Evolutionary conservation across 2,113 vertebrate species (phyloP), one percentile per base, ranked within the genome.

Genomic region (Alces alces): DNA sequence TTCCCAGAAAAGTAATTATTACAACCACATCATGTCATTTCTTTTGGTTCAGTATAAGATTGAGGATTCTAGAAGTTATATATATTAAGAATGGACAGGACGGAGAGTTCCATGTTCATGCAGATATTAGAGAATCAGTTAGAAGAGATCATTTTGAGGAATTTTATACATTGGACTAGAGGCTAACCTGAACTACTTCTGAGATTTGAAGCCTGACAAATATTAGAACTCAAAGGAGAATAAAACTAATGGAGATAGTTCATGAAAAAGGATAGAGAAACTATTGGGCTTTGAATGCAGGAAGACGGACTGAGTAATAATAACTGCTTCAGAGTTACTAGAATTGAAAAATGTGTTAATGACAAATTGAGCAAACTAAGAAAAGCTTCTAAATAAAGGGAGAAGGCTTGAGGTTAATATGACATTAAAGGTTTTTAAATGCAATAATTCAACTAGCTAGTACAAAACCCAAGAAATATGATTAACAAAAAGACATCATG

Each of bases 381-480:
- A 89, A 79, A 21, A 82, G 5, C 16, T 60, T 87, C n/a, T 93
- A 89, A 95, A 84, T 89, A 60, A 91, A 95, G 28, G 16, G 13
- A 54, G 50, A 96, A 91, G 27, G 1, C 50, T 88, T 19, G 43
- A 95, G 43, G 19, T 92, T 90, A 92, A 95, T 88, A 90, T 93
- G 45, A 78, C 17, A 94, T 93, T 58, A 87, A 54, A 39, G 7
- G 0, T 45, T 92, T 88, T 82, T 15, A 82, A 95, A 79, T 87
- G 52, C 23, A 87, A 36, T 78, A 87, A 89, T 91, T 84, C 61
- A 93, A 84, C 95, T 89, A 92, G 52, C 70, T 96, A 95, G 27
- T 89, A 28, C 6, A 78, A 96, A 93, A 86, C 30, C 6, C 6
- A 84, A 95, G 61, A 85, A 90, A 70, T 86, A 60, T 78, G 55